Evolutionary conservation across 2,888 invertebrate genomes (phyloP).

Genomic region (Orthonychiurus folsomi): DNA sequence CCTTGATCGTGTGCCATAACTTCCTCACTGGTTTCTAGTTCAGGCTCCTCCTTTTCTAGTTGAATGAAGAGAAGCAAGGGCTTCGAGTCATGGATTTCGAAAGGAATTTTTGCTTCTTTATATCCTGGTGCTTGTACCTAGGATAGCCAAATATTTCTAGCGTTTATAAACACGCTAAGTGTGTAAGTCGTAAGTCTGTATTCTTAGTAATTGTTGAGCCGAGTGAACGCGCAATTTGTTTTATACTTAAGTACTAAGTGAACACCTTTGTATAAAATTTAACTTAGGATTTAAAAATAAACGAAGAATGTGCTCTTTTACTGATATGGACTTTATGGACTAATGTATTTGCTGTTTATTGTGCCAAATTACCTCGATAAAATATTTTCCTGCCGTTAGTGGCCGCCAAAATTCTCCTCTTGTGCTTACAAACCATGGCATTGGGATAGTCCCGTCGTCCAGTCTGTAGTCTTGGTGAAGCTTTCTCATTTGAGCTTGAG

Average conservation of each 20-base stretch:
- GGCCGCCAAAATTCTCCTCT: conserved; percentile 53
- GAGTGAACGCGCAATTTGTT: too few species aligned
- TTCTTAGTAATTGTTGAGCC: too few species aligned
- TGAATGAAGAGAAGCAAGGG: neutral
- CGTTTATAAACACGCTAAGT: too few species aligned
- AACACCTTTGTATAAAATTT: too few species aligned
- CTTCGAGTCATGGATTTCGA: neutral
- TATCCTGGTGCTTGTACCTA: conserved; percentile 9
- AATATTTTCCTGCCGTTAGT: conserved; percentile 48
- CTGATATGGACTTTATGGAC: too few species aligned
- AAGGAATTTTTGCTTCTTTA: neutral
- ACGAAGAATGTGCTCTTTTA: too few species aligned
- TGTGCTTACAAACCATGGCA: conserved; percentile 42
- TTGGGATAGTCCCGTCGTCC: conserved; percentile 21
- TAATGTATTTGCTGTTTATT: too few species aligned
- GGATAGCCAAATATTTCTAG: too few species aligned
- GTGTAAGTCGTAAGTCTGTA: too few species aligned
- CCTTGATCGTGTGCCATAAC: neutral
- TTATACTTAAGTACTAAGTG: too few species aligned
- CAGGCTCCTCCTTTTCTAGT: neutral
- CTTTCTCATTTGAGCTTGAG: conserved; percentile 46
- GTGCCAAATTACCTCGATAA: too few species aligned
- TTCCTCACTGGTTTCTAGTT: neutral
- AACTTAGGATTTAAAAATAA: too few species aligned
- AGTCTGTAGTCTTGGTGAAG: conserved; percentile 47